Evolutionary conservation across 2,888 invertebrate species (phyloP), one percentile per base, ranked within the genome.

Genomic region (Allophyes oxyacanthae): DNA sequence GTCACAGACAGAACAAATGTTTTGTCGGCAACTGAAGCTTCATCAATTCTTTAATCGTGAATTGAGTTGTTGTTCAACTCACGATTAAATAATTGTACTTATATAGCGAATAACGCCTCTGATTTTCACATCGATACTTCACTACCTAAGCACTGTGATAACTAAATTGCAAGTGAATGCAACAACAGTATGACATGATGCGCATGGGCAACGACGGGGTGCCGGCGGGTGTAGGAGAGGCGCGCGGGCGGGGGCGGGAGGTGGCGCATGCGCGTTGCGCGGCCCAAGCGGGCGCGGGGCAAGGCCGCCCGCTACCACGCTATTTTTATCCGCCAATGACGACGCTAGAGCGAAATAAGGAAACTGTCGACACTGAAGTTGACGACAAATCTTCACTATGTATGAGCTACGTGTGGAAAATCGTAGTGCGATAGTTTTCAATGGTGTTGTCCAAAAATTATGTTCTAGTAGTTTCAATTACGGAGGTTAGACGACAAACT

Each of bases 291-390:
- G 41, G 30, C 14, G 66, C 52, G 60, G 57, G 66, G 67, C 72
- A 63, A 69, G 73, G 71, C 71, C 64, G 62, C 48, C 34, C 42
- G 55, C 61, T 28, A 33, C 42, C 37, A 45, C 56, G 51, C 59
- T 81, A 81, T 81, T 78, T 78, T 72, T 80, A 76, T 57, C 66
- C 66, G 38, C 80, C 82, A 82, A 82, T 81, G 75, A 75, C 75
- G 67, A 52, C 64, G 61, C 57, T 56, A 50, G 30, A 20, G 45
- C 20, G 49, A 43, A 33, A 42, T 42, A 34, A 58, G 64, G 63
- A 62, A 59, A 59, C 40, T 44, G 45, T 61, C 34, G 51, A 33
- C 45, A 28, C 15, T 46, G 54, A 42, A 46, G 38, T 34, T n/a
- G 34, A 38, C 25, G 42, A 54, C 45, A 40, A 46, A 48, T 44